These are phyloP conservation scores for Silurus meridionalis DNA, from an alignment of 2,113 vertebrate species.

Conservation along the genomic window DNA sequence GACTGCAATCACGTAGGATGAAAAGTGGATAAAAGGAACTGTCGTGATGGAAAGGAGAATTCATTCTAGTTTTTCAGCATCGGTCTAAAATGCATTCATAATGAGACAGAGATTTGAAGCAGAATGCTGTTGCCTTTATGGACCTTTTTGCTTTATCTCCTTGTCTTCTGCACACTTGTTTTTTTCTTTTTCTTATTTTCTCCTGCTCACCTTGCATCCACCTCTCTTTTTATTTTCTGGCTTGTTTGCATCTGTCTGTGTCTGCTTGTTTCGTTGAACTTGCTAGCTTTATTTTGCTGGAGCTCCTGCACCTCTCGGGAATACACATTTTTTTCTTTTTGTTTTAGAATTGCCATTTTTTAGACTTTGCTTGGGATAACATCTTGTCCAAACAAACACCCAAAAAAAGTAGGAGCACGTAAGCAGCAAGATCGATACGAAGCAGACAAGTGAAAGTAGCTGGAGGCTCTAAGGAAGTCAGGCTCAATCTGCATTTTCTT, in stretches of 20 bases:
- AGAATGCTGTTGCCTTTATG: not conserved
- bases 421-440: conserved; percentile 27
- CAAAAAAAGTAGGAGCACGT: conserved; percentile 4
- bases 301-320: not conserved
- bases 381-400: conserved; percentile 19
- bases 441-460: conserved; percentile 23
- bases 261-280: not conserved
- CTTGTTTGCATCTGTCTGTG: not conserved
- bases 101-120: not conserved
- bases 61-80: conserved; percentile 11
- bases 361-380: conserved; percentile 8
- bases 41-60: conserved; percentile 1
- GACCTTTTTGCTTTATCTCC: not conserved
- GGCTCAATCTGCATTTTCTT: conserved; percentile 16
- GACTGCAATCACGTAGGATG: conserved; percentile 9
- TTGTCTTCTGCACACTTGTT: not conserved
- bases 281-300: not conserved
- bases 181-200: not conserved
- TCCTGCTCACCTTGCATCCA: not conserved
- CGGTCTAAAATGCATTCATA: conserved; percentile 8
- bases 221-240: conserved; percentile 1
- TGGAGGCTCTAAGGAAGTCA: conserved; percentile 2
- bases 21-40: conserved; percentile 12
- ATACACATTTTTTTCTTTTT: not conserved
- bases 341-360: not conserved